Conservation (phyloP, 2,888 invertebrate genomes). For the Nesidiocoris tenuis region DNA sequence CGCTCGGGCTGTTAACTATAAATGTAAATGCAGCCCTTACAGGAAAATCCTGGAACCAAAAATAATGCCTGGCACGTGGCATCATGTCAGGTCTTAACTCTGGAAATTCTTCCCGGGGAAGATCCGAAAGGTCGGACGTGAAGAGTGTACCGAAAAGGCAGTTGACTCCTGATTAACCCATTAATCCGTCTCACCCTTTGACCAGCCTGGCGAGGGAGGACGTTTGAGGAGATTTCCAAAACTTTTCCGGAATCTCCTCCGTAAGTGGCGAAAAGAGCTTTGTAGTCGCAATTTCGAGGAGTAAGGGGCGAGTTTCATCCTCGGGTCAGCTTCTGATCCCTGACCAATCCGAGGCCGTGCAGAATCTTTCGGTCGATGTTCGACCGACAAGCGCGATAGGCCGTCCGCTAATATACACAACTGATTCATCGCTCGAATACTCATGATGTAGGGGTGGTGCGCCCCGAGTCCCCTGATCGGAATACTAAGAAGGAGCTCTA, state of each 20-base stretch:
- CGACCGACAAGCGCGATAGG: neutral
- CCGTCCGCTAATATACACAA: slow-evolving; percentile 40
- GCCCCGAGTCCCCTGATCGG: slow-evolving; percentile 22
- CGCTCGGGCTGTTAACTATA: too few species aligned
- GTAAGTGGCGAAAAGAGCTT: neutral
- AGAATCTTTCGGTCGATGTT: neutral
- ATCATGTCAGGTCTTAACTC: too few species aligned
- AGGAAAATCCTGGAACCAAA: too few species aligned
- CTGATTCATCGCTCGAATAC: slow-evolving; percentile 42
- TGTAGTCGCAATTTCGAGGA: neutral
- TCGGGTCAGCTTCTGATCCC: slow-evolving; percentile 28
- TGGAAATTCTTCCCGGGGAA: too few species aligned
- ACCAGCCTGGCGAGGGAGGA: neutral
- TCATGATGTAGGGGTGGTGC: slow-evolving; percentile 41
- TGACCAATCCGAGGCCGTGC: slow-evolving; percentile 6
- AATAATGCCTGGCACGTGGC: too few species aligned
- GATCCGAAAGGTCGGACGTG: slow-evolving; percentile 10
- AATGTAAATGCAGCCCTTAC: too few species aligned
- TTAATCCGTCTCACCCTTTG: slow-evolving; percentile 19
- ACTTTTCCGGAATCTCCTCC: slow-evolving; percentile 18
- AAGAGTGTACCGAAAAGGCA: slow-evolving; percentile 2
- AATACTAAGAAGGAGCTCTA: slow-evolving; percentile 35
- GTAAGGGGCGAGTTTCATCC: neutral
- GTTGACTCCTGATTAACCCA: slow-evolving; percentile 41
- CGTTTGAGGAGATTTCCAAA: neutral